Base-by-base conservation (phyloP, 2,888 invertebrate genomes). In the Tetanocera ferruginea region DNA sequence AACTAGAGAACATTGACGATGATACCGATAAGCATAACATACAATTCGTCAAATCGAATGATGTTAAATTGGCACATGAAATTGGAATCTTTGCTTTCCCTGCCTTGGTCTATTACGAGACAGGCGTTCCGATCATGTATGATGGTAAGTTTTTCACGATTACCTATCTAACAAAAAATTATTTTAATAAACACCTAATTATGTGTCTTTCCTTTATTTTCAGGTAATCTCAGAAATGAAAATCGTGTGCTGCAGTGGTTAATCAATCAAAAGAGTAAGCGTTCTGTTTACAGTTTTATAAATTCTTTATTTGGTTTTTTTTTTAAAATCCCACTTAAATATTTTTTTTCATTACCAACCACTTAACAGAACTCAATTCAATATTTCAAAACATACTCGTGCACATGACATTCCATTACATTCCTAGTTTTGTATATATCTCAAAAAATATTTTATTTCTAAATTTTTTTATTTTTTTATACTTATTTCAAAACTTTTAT, bases 171-270 rank as follows among this genome's bases (percentile, higher is more conserved):
- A 11, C 11, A 3, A 43, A 2, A n/a, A 6, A 43, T 1, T 43
- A 4, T 28, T 28, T 2, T 14, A 25, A 19, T 25, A 34, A n/a
- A 17, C 3, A 8, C 34, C 37, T 2, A 5, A 57, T 72, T 64
- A 52, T 64, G 1, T 62, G 64, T 52, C 49, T 43, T 28, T 14
- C 8, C 23, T 52, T 19, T 72, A 17, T 69, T 76, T 78, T 0
- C 43, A 96, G 96, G 96, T 93, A 94, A 96, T 93, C 95, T 97
- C 93, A 95, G 93, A 93, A 95, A 96, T 91, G 96, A 97, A 94
- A 95, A 95, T 92, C 95, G 95, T 93, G 96, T 97, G 92, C 94
- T 97, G 93, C 95, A 95, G 93, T 97, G 97, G 97, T 95, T 97
- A 92, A 93, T 96, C 92, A 94, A 95, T 92, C 96, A 97, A 93